phyloP scores from a whole-genome alignment of 2,797 vertebrate genomes.

The Hylomyscus alleni region DNA sequence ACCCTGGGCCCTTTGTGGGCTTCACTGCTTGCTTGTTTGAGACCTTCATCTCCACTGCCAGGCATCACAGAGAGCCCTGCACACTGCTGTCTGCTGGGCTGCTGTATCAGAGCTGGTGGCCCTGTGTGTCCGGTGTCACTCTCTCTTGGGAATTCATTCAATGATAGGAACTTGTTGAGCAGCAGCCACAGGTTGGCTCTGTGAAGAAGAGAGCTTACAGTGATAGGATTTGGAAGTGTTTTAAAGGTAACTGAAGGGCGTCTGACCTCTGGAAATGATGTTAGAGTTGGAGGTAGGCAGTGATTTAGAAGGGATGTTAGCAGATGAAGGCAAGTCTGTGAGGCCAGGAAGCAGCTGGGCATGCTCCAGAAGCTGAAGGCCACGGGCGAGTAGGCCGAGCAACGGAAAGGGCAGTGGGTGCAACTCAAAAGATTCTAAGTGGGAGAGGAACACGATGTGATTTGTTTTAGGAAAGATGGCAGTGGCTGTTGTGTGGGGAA shows the following conservation, averaged over 20 bases:
- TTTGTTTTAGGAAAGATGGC: not conserved
- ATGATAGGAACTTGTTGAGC: not conserved
- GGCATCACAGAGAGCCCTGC: not conserved
- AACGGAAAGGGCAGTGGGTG: not conserved
- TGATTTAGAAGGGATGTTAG: not conserved
- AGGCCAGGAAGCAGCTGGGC: not conserved
- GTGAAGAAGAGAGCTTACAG: not conserved
- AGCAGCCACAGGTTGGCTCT: not conserved
- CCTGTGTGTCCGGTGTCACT: not conserved
- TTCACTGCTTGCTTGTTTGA: not conserved
- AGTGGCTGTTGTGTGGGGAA: not conserved
- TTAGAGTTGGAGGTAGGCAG: not conserved
- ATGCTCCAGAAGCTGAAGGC: not conserved
- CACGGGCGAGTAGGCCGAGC: not conserved
- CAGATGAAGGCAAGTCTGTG: not conserved
- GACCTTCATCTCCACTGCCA: not conserved
- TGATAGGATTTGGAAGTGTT: rapidly evolving
- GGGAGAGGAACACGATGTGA: not conserved
- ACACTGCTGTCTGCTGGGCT: not conserved
- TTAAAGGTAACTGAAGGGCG: not conserved
- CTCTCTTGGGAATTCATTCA: not conserved
- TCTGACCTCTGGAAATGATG: not conserved
- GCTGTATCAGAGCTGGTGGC: not conserved
- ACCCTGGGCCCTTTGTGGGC: not conserved
- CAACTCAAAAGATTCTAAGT: not conserved